A percentile compares a stretch with the other conserved stretches of the same genome.
These are phyloP conservation scores for Erebia epiphron DNA, from an alignment of 2,888 invertebrate species.

Conservation along the genomic window DNA sequence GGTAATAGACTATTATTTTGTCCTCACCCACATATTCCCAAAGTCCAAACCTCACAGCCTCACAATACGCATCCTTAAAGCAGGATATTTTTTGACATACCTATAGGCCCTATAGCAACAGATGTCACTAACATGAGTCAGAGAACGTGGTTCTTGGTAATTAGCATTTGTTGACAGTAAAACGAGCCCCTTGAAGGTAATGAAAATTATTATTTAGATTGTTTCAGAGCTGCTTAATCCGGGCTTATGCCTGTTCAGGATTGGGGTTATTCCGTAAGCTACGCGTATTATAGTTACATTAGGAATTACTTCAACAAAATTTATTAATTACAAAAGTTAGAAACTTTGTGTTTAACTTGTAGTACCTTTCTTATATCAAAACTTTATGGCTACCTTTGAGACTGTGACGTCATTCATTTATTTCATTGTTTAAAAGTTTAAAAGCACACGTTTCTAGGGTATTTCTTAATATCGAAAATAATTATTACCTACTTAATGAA, in stretches of 20 bases:
- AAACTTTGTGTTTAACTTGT: neutral
- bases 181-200: neutral
- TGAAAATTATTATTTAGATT: constrained; percentile 6
- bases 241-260: constrained; percentile 3
- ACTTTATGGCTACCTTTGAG: neutral
- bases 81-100: neutral
- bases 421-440: too few species aligned
- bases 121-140: too few species aligned
- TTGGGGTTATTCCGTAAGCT: neutral
- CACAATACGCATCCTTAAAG: too few species aligned
- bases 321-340: constrained; percentile 4
- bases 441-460: too few species aligned
- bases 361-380: neutral
- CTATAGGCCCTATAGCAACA: too few species aligned
- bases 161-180: constrained; percentile 2
- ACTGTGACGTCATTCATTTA: too few species aligned
- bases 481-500: too few species aligned
- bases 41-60: too few species aligned
- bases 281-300: constrained; percentile 4
- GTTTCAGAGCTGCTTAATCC: constrained; percentile 11
- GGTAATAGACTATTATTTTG: too few species aligned
- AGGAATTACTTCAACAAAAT: constrained; percentile 2
- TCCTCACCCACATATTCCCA: too few species aligned
- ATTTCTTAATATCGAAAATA: too few species aligned
- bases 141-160: neutral